Evolutionary conservation across 2,888 invertebrate species (phyloP), one percentile per base, ranked within the genome.

Genomic region (Leptinotarsa haldemani): DNA sequence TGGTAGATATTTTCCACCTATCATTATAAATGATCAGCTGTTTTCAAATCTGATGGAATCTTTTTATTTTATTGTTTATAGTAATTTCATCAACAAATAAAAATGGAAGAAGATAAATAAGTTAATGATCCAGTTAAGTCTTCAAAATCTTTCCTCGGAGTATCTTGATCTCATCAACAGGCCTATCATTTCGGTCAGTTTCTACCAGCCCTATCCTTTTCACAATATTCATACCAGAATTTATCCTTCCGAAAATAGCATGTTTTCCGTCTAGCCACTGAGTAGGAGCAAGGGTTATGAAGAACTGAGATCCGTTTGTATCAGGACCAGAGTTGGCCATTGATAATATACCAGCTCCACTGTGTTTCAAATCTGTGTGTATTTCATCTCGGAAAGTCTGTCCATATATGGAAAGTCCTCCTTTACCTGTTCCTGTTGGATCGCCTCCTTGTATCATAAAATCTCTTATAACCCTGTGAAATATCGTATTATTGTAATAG

Each of bases 321-420:
- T 99, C 93, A 0, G 98, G 97, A 0, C 99, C 98, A 22, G 98
- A 94, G 89, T 99, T 99, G 0, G 99, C 99, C 99, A 99, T 99
- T 0, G 98, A 97, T 50, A 97, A 84, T 73, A 97, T 93, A 0
- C 97, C 97, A 25, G 93, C 93, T 22, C 90, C 99, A n/a, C 97
- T 96, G 86, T 99, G 99, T 86, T 97, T 98, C 71, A 99, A 89
- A 79, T 98, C 97, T 47, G 93, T 90, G 83, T 96, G 94, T 78
- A 99, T 95, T 90, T 99, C 99, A 89, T 99, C 99, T 71, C 95
- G 93, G 88, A 99, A 99, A 80, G 92, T 92, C 78, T 94, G 93
- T 0, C 99, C 99, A 88, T 99, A 99, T 81, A 99, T 99, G 0
- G 98, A 98, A 63, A 95, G 93, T 0, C 99, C 99, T 15, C 98